Percentiles rank a stretch among this genome's conserved stretches.
These are phyloP conservation scores for Psilanteris sp. DNA, from an alignment of 1,140 invertebrate genomes.

Conservation along the genomic window DNA sequence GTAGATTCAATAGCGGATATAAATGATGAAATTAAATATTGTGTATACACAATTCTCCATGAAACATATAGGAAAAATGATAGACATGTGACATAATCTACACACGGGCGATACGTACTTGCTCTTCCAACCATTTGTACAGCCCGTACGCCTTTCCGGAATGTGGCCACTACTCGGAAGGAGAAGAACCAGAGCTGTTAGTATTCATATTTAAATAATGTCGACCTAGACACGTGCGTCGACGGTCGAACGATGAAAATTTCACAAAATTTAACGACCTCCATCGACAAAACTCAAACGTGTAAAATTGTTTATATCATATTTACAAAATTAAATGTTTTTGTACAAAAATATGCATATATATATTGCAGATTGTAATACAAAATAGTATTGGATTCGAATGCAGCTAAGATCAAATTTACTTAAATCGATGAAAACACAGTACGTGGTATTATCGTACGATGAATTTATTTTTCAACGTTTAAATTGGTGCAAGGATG, in stretches of 20 bases:
- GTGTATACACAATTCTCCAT: conserved; percentile 52
- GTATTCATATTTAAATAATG: conserved; percentile 77
- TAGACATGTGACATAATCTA: conserved; percentile 75
- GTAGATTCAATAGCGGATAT: conserved; percentile 28
- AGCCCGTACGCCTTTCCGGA: conserved; percentile 99
- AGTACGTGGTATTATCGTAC: no score
- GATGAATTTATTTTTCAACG: no score
- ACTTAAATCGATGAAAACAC: no score
- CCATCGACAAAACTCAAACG: conserved; percentile 40
- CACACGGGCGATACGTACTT: conserved; percentile 90
- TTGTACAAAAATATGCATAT: no score
- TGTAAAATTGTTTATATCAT: no score
- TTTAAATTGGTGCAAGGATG: conserved; percentile 6
- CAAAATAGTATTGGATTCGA: no score
- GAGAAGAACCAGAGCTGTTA: conserved; percentile 80
- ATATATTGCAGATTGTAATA: no score
- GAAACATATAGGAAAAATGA: conserved; percentile 58
- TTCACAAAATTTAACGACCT: conserved; percentile 46
- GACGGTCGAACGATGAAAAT: conserved; percentile 54
- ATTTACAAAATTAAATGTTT: no score
- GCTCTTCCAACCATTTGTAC: conserved; percentile 98
- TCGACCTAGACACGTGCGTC: conserved; percentile 73
- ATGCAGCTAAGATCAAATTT: no score
- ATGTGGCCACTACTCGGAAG: conserved; percentile 94
- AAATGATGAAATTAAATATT: conserved; percentile 23